A percentile compares a stretch with the other conserved stretches of the same genome.
Evolutionary conservation across 2,797 vertebrate genomes (phyloP).

Genomic region (Lepilemur septentrionalis): DNA sequence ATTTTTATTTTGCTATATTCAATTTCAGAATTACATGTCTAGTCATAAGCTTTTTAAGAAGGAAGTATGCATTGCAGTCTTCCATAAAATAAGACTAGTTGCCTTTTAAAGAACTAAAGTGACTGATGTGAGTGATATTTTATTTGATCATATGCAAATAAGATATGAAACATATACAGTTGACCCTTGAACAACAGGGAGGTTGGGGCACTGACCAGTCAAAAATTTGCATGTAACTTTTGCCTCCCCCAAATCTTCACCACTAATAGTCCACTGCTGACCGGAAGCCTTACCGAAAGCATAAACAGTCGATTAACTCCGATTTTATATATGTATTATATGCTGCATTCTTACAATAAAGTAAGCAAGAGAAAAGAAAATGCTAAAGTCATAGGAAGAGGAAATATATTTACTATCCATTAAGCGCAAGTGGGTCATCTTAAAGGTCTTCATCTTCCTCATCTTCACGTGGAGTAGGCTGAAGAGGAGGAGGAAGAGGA

Average conservation of each 20-base stretch:
- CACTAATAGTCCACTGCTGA: neutral
- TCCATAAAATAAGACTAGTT: neutral
- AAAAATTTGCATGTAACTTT: neutral
- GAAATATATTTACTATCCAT: neutral
- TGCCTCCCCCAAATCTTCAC: neutral
- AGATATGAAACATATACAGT: neutral
- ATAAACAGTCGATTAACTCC: neutral
- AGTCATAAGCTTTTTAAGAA: neutral
- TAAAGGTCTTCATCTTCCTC: neutral
- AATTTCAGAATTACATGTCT: neutral
- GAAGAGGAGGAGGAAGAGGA: neutral
- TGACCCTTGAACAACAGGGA: neutral
- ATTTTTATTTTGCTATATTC: neutral
- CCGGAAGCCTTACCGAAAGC: neutral
- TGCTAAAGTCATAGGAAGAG: neutral
- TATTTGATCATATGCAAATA: neutral
- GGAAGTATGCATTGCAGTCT: neutral
- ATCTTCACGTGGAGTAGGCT: neutral
- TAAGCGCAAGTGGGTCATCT: neutral
- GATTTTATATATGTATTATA: neutral
- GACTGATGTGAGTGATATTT: neutral
- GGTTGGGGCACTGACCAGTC: neutral
- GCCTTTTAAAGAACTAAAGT: neutral
- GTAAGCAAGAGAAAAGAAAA: neutral
- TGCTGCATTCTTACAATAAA: too few relatives aligned